These are phyloP conservation scores for Xenops minutus DNA, from an alignment of 2,797 vertebrate genomes.

Conservation along the genomic window DNA sequence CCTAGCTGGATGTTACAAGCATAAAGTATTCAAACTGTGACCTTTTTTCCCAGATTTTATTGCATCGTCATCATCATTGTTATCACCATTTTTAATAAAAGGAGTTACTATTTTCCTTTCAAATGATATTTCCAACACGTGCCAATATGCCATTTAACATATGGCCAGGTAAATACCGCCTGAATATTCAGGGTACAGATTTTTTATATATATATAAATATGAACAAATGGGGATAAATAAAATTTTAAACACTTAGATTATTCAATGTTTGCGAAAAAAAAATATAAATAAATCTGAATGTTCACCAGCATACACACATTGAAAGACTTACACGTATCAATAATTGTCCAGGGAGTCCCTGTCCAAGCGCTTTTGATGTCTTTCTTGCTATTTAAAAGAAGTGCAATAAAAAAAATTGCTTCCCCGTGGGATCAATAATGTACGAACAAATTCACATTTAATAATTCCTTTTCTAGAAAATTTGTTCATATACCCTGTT, in stretches of 20 bases:
- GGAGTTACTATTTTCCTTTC: conserved; percentile 75
- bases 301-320: conserved; percentile 89
- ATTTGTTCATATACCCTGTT: conserved; percentile 99
- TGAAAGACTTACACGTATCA: conserved; percentile 82
- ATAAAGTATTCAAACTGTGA: conserved; percentile 76
- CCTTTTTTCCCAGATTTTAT: conserved; percentile 84
- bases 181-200: conserved; percentile 84
- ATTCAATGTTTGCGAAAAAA: conserved; percentile 85
- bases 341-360: conserved; percentile 80
- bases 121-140: conserved; percentile 72
- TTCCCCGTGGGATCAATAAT: conserved; percentile 90
- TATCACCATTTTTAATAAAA: conserved; percentile 75
- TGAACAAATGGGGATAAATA: conserved; percentile 89
- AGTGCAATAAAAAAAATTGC: conserved; percentile 95
- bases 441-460: conserved; percentile 93
- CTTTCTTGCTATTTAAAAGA: conserved; percentile 85
- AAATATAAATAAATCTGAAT: conserved; percentile 95
- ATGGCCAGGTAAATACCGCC: conserved; percentile 77
- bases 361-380: conserved; percentile 85
- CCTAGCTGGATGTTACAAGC: conserved; percentile 74
- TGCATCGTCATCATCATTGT: conserved; percentile 82
- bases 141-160: conserved; percentile 76
- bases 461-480: conserved; percentile 83
- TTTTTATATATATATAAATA: conserved; percentile 83
- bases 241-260: conserved; percentile 90